Evolutionary conservation across 2,888 invertebrate species (phyloP).

Genomic region (Orthosia cruda): DNA sequence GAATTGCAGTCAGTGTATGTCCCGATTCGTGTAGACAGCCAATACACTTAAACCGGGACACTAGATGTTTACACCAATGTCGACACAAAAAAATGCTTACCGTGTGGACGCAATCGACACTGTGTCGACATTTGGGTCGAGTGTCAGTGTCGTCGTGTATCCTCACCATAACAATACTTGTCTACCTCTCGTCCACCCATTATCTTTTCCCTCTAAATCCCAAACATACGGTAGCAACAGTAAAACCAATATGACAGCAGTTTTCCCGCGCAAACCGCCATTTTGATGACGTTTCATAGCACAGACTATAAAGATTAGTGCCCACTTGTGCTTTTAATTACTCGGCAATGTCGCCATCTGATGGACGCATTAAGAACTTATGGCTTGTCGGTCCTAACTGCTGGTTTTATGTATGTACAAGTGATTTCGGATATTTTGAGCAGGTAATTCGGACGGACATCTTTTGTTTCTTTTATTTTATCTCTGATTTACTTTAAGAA

Average conservation of each 20-base stretch:
- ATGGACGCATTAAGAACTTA: slow-evolving; percentile 37
- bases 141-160: too few relatives aligned
- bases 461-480: neutral
- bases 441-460: neutral
- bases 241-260: slow-evolving; percentile 30
- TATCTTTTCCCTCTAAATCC: neutral
- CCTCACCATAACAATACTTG: neutral
- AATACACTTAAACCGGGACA: too few relatives aligned
- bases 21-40: too few relatives aligned
- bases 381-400: neutral
- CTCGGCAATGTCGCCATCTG: slow-evolving; percentile 60
- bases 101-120: too few relatives aligned
- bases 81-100: too few relatives aligned
- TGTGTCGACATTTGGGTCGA: too few relatives aligned
- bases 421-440: slow-evolving; percentile 20
- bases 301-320: slow-evolving; percentile 63
- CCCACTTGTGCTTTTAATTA: slow-evolving; percentile 64
- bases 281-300: slow-evolving; percentile 45
- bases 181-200: neutral
- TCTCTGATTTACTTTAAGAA: too few relatives aligned
- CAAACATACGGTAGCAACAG: slow-evolving; percentile 11
- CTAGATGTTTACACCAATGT: too few relatives aligned
- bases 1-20: too few relatives aligned
- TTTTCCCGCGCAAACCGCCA: slow-evolving; percentile 11
- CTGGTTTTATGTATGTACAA: slow-evolving; percentile 23